Percentiles rank a stretch among this genome's conserved stretches.
These are phyloP conservation scores for Caenorhabditis remanei DNA, from an alignment of 1,140 invertebrate genomes.

Conservation along the genomic window DNA sequence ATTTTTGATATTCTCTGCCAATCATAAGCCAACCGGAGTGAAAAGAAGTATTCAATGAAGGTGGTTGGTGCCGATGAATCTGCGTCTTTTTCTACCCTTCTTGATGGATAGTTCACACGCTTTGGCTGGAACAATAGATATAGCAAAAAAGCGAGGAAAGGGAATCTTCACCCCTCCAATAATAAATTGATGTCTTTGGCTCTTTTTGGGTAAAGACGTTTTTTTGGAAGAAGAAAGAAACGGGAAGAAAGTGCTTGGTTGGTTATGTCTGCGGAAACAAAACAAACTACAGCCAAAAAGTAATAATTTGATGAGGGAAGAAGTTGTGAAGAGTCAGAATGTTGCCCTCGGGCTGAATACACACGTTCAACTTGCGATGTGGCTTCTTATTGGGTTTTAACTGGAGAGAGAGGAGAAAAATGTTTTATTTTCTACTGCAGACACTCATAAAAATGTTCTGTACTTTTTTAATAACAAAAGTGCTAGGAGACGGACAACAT, in stretches of 20 bases:
- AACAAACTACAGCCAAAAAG: slow-evolving; percentile 51
- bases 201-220: slow-evolving; percentile 4
- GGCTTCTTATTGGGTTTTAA: neutral
- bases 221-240: slow-evolving; percentile 35
- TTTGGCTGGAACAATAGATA: slow-evolving; percentile 40
- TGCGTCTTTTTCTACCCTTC: neutral
- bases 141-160: neutral
- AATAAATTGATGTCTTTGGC: slow-evolving; percentile 46
- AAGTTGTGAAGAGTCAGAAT: slow-evolving; percentile 55
- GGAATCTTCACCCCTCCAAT: slow-evolving; percentile 50
- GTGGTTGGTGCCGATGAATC: neutral
- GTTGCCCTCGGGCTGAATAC: slow-evolving; percentile 49
- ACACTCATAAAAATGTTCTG: slow-evolving; percentile 51
- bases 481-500: neutral
- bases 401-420: slow-evolving; percentile 7
- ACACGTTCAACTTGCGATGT: slow-evolving; percentile 26
- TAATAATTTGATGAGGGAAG: slow-evolving; percentile 52
- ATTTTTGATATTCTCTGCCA: slow-evolving; percentile 40
- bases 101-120: slow-evolving; percentile 49
- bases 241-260: slow-evolving; percentile 25
- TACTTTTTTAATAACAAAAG: slow-evolving; percentile 47
- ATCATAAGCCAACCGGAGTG: slow-evolving; percentile 20
- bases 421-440: slow-evolving; percentile 46
- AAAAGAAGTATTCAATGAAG: slow-evolving; percentile 24
- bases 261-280: neutral